Evolutionary conservation across 2,113 vertebrate genomes (phyloP), one percentile per base, ranked within the genome.

Genomic region (Melanerpes formicivorus): DNA sequence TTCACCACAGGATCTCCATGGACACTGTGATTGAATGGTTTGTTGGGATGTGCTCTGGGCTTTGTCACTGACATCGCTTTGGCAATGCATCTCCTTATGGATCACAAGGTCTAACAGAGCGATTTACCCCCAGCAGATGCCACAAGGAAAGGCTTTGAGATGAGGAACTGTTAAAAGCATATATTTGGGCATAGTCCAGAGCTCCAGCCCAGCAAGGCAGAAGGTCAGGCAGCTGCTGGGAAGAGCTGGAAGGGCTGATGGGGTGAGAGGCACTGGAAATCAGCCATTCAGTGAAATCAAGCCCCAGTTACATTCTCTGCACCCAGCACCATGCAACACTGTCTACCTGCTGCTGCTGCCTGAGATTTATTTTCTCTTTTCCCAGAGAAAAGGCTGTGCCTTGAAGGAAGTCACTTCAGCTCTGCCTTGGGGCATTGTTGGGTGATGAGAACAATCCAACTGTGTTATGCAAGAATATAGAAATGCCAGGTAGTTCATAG

Each of bases 251-350:
- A 1, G 5, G 56, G 26, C n/a, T 79, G 29, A 40, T 79, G 42
- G 19, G 40, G 22, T 82, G 54, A 84, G 32, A 77, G 69, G 32
- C 13, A 21, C 12, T 65, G 65, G 30, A 58, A 65, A 73, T 37
- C 3, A 63, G 37, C n/a, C 0, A 0, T 56, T 76, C 64, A 83
- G 64, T 4, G 3, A 75, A 91, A 74, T 8, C 22, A 77, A 91
- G 46, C 5, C 54, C 19, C 52, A 34, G 29, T 50, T 44, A 18
- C 80, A 72, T 4, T 5, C 34, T 37, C 67, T 59, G 63, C 54
- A 63, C 23, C 40, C 63, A 86, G 32, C 0, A 0, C 60, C 1
- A 0, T 55, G 64, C 42, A 63, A 16, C 0, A 0, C 23, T 32
- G 6, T 11, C 12, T 60, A 37, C 17, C 74, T 66, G 8, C 1